Evolutionary conservation across 2,797 vertebrate species (phyloP).

Genomic region (Cirrhinus mrigala): DNA sequence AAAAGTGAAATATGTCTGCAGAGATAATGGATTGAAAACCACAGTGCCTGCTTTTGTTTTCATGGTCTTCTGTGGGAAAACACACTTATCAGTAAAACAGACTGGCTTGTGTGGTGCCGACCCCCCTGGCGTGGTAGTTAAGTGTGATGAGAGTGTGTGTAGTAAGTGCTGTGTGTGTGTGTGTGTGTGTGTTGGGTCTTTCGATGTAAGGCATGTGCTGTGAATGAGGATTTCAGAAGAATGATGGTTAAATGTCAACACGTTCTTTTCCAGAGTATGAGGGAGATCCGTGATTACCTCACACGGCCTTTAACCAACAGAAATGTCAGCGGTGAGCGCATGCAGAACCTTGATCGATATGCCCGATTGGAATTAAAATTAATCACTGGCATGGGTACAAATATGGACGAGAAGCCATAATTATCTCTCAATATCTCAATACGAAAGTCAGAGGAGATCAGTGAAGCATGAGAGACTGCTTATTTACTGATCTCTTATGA

Average conservation of each 20-base stretch:
- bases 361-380: conserved; percentile 8
- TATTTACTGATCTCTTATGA: conserved; percentile 42
- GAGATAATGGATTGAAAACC: conserved; percentile 18
- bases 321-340: conserved; percentile 37
- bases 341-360: conserved; percentile 38
- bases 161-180: conserved; percentile 6
- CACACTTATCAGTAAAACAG: conserved; percentile 19
- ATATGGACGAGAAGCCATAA: conserved; percentile 17
- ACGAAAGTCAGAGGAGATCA: conserved; percentile 2
- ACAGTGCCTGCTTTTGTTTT: conserved; percentile 19
- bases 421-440: conserved; percentile 30
- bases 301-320: neutral
- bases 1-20: neutral
- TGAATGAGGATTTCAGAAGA: conserved; percentile 37
- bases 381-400: conserved; percentile 7
- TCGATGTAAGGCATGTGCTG: conserved; percentile 4
- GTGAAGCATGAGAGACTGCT: neutral
- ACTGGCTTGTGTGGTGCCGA: neutral
- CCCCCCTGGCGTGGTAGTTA: conserved; percentile 28
- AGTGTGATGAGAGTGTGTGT: conserved; percentile 26
- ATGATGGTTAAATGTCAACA: conserved; percentile 50
- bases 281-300: conserved; percentile 33
- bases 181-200: conserved; percentile 3
- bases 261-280: conserved; percentile 24
- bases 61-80: conserved; percentile 9